Evolutionary conservation across 2,797 vertebrate genomes (phyloP).

Genomic region (Hoplostethus atlanticus): DNA sequence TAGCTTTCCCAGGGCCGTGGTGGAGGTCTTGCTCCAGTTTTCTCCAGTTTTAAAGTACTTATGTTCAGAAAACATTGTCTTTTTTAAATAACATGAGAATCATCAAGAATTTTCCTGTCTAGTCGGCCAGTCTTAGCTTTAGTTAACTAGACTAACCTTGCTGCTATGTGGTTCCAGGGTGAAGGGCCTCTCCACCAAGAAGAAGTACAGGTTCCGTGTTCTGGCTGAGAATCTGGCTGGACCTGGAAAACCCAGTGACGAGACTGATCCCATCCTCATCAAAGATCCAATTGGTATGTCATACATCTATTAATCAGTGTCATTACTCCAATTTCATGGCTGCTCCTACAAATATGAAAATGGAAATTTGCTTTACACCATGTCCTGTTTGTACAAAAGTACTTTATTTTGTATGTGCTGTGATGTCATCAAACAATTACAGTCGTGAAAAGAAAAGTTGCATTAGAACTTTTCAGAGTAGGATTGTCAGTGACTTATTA

Average conservation of each 20-base stretch:
- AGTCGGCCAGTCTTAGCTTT: no score
- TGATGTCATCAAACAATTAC: no score
- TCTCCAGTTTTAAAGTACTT: no score
- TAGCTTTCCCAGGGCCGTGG: no score
- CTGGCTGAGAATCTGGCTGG: constrained; percentile 98
- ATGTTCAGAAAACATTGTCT: no score
- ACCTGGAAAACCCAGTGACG: constrained; percentile 93
- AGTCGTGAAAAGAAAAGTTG: no score
- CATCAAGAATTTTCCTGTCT: no score
- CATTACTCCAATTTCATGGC: not conserved
- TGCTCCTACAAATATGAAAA: not conserved
- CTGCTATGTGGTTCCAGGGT: constrained; percentile 82
- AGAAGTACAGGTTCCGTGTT: constrained; percentile 96
- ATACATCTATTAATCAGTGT: not conserved
- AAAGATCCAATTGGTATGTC: constrained; percentile 95
- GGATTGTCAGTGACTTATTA: not conserved
- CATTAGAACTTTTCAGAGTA: no score
- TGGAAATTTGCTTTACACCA: no score
- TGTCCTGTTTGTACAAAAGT: not conserved
- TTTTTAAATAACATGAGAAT: no score
- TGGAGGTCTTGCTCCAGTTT: no score
- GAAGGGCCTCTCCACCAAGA: constrained; percentile 96
- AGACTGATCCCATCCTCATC: constrained; percentile 93
- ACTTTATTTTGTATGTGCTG: no score
- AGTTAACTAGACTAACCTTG: not conserved